phyloP scores from a whole-genome alignment of 2,888 invertebrate species.

The Cecidostiba fungosa region DNA sequence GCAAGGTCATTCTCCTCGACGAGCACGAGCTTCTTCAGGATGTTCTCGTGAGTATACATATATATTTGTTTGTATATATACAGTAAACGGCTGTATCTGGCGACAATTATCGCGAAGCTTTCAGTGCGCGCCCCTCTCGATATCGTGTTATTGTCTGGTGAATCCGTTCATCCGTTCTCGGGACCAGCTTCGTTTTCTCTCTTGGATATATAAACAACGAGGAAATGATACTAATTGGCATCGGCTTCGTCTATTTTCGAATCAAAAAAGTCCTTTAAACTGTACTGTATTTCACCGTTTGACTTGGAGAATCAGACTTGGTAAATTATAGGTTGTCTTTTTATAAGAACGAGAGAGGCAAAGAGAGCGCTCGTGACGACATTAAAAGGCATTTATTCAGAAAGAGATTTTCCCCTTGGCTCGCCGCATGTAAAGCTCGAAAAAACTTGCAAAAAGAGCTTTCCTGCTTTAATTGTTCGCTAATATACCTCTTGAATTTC shows the following conservation, averaged over 20 bases:
- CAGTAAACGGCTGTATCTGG: too few species aligned
- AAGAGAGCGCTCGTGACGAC: neutral
- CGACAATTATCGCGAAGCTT: too few species aligned
- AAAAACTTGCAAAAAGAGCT: slow-evolving; percentile 39
- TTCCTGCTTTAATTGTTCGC: slow-evolving; percentile 52
- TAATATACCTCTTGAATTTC: slow-evolving; percentile 16
- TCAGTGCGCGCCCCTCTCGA: neutral
- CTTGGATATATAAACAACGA: neutral
- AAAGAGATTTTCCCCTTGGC: slow-evolving; percentile 45
- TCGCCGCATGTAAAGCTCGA: slow-evolving; percentile 41
- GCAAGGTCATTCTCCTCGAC: slow-evolving; percentile 94
- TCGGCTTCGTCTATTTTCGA: slow-evolving; percentile 47
- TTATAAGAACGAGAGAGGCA: neutral
- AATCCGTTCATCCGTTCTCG: too few species aligned
- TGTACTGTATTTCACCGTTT: neutral
- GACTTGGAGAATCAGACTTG: neutral
- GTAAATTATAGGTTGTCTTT: neutral
- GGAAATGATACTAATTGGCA: slow-evolving; percentile 46
- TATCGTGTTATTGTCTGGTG: neutral
- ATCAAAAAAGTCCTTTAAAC: slow-evolving; percentile 40
- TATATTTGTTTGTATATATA: neutral
- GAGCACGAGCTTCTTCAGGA: slow-evolving; percentile 95
- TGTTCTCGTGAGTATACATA: slow-evolving; percentile 86
- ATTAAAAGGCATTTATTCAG: slow-evolving; percentile 63
- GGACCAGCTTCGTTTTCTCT: too few species aligned